phyloP scores from a whole-genome alignment of 2,113 vertebrate species.

The Zosterops borbonicus region DNA sequence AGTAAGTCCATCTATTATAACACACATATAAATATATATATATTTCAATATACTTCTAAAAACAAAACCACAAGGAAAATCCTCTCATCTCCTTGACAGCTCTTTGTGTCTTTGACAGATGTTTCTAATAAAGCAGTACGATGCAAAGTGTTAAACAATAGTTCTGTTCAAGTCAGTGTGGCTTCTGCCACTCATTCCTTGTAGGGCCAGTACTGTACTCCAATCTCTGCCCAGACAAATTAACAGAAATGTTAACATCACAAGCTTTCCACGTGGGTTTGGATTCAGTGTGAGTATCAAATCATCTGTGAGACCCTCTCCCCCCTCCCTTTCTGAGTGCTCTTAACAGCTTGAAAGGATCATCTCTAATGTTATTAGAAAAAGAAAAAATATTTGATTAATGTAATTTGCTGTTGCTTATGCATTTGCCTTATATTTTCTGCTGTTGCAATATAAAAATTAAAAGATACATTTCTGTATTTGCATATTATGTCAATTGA shows the following conservation, averaged over 20 bases:
- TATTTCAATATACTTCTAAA: neutral
- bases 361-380: neutral
- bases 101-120: neutral
- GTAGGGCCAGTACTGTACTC: neutral
- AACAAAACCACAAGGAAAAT: neutral
- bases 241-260: neutral
- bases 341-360: neutral
- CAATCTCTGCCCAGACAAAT: neutral
- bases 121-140: neutral
- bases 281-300: neutral
- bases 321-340: neutral
- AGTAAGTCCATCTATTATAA: neutral
- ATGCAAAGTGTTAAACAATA: neutral
- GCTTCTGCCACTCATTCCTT: neutral
- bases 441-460: neutral
- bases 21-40: neutral
- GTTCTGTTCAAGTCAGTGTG: neutral
- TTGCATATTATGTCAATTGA: neutral
- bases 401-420: neutral
- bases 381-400: neutral
- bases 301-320: no score
- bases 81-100: neutral
- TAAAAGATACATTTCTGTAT: neutral
- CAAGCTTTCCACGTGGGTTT: neutral
- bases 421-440: neutral